phyloP scores from a whole-genome alignment of 2,888 invertebrate species.

The Rhorus exstirpatorius region DNA sequence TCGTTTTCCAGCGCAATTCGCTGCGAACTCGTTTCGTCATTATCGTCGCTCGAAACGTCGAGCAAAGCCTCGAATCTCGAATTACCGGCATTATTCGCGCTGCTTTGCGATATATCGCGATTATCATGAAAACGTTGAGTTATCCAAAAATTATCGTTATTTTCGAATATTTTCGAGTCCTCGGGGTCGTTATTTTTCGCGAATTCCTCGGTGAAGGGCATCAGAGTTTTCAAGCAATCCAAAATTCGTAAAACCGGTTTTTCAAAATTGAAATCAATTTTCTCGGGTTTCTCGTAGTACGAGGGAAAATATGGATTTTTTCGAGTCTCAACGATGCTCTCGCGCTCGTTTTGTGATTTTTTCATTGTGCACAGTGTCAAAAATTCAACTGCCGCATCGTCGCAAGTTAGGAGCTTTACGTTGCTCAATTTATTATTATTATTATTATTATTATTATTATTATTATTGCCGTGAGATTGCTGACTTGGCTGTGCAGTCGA shows the following conservation, averaged over 20 bases:
- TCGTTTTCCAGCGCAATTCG: neutral
- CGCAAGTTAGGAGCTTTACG: conserved; percentile 79
- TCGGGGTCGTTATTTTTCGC: conserved; percentile 37
- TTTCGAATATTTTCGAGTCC: conserved; percentile 6
- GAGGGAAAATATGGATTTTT: conserved; percentile 71
- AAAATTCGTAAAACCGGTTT: conserved; percentile 75
- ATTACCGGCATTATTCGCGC: conserved; percentile 21
- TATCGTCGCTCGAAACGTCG: conserved; percentile 72
- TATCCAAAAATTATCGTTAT: conserved; percentile 18
- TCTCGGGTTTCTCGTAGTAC: conserved; percentile 31
- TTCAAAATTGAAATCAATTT: conserved; percentile 71
- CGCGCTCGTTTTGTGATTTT: conserved; percentile 75
- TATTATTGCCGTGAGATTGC: conserved; percentile 7
- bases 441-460: conserved; percentile 61
- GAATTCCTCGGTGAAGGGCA: conserved; percentile 37
- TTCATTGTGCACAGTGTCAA: conserved; percentile 80
- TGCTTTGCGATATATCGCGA: neutral
- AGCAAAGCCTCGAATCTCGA: conserved; percentile 78
- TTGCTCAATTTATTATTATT: conserved; percentile 72
- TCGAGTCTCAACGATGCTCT: neutral
- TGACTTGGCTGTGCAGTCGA: conserved; percentile 2
- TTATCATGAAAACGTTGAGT: conserved; percentile 15
- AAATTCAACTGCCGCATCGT: conserved; percentile 80
- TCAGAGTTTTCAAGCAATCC: conserved; percentile 71
- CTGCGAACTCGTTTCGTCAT: conserved; percentile 4